Evolutionary conservation across 2,113 vertebrate species (phyloP).

Genomic region (Pangasianodon hypophthalmus): DNA sequence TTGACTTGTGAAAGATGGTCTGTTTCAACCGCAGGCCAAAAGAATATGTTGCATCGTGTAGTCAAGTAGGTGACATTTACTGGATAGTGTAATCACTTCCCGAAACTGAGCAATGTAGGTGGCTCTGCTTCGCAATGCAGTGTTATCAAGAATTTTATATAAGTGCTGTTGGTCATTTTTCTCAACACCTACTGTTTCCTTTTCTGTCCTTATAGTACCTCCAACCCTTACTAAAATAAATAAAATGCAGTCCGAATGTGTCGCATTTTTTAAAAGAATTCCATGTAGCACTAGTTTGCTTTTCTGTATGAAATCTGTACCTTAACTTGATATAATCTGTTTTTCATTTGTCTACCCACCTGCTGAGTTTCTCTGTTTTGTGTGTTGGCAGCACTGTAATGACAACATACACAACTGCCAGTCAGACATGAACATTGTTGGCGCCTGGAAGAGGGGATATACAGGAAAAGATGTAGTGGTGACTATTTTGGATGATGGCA

Average conservation of each 20-base stretch:
- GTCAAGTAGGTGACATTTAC: not conserved
- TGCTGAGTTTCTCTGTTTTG: not conserved
- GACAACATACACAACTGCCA: conserved; percentile 95
- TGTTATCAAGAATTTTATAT: not conserved
- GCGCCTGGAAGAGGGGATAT: conserved; percentile 97
- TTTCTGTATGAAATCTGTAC: not conserved
- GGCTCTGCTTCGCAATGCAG: not conserved
- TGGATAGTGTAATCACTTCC: not conserved
- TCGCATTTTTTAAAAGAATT: not conserved
- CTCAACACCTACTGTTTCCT: not conserved
- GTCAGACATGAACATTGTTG: conserved; percentile 98
- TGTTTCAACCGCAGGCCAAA: not conserved
- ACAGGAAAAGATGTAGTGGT: conserved; percentile 96
- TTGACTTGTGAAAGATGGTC: conserved; percentile 30
- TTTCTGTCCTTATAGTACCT: not conserved
- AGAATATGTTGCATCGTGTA: not conserved
- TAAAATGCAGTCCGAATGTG: not conserved
- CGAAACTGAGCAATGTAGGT: not conserved
- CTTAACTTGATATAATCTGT: not conserved
- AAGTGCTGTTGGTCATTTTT: not conserved
- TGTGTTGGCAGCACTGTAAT: conserved; percentile 85
- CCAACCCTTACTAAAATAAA: not conserved
- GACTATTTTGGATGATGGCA: conserved; percentile 96
- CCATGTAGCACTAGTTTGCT: not conserved
- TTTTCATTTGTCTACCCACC: not conserved